These are phyloP conservation scores for Sinocyclocheilus rhinocerous DNA, from an alignment of 2,113 vertebrate genomes.

Conservation along the genomic window DNA sequence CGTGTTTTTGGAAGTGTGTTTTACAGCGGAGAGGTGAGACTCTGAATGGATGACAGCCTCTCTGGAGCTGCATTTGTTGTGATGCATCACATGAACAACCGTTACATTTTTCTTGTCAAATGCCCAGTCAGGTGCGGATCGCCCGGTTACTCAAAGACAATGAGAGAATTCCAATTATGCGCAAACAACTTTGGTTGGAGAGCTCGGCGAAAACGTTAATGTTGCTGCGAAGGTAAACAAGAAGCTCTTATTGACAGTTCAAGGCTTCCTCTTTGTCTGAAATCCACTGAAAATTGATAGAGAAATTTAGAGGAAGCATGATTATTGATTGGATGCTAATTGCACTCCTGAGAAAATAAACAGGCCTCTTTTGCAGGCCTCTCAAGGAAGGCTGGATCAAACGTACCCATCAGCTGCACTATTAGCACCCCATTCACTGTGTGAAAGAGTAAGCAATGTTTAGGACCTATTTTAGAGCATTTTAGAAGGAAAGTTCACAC, in stretches of 20 bases:
- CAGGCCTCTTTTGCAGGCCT: slow-evolving; percentile 45
- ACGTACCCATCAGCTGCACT: slow-evolving; percentile 58
- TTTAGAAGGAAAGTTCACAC: neutral
- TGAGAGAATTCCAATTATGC: slow-evolving; percentile 53
- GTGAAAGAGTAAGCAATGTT: slow-evolving; percentile 43
- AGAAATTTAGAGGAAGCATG: slow-evolving; percentile 62
- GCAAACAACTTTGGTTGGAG: slow-evolving; percentile 10
- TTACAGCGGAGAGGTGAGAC: slow-evolving; percentile 14
- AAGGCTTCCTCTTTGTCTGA: slow-evolving; percentile 61
- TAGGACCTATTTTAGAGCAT: slow-evolving; percentile 13
- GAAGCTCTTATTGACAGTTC: slow-evolving; percentile 48
- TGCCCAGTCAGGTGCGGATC: slow-evolving; percentile 37
- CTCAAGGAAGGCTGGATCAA: slow-evolving; percentile 53
- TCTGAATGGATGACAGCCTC: slow-evolving; percentile 39
- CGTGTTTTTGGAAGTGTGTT: slow-evolving; percentile 1
- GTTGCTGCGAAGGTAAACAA: slow-evolving; percentile 37
- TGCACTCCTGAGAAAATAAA: slow-evolving; percentile 48
- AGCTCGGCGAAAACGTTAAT: slow-evolving; percentile 14
- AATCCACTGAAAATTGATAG: slow-evolving; percentile 68
- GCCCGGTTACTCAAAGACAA: slow-evolving; percentile 38
- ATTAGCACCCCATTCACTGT: slow-evolving; percentile 60
- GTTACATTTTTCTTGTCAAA: slow-evolving; percentile 36
- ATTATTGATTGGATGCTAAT: slow-evolving; percentile 64
- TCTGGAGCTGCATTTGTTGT: slow-evolving; percentile 20
- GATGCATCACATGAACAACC: slow-evolving; percentile 11